phyloP scores from a whole-genome alignment of 2,113 vertebrate genomes.

The Gasterosteus nipponicus region DNA sequence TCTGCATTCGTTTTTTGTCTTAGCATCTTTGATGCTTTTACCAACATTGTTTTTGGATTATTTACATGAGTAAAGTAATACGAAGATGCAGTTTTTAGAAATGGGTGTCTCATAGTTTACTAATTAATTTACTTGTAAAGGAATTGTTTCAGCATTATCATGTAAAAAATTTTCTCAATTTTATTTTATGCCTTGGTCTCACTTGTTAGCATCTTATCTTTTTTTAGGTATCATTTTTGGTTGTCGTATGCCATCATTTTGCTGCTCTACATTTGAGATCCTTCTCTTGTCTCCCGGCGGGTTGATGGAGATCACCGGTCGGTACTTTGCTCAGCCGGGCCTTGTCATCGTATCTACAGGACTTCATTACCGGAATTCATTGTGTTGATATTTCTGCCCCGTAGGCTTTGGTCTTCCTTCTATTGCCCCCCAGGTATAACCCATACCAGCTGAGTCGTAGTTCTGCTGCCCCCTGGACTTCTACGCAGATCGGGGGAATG shows the following conservation, averaged over 20 bases:
- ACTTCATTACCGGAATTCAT: not conserved
- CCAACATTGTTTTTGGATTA: not conserved
- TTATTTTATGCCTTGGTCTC: not conserved
- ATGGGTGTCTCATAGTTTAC: not conserved
- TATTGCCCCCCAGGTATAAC: not conserved
- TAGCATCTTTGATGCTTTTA: not conserved
- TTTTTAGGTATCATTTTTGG: not conserved
- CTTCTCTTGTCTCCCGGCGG: not conserved
- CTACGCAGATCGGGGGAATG: too few relatives aligned
- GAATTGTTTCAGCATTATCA: not conserved
- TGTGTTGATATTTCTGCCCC: not conserved
- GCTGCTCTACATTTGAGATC: not conserved
- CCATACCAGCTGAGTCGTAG: not conserved
- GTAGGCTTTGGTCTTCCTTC: not conserved
- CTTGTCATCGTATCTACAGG: too few relatives aligned
- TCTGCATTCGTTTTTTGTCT: not conserved
- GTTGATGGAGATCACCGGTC: not conserved
- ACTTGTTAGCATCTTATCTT: not conserved
- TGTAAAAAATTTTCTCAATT: not conserved
- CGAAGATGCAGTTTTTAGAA: not conserved
- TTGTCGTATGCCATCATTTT: not conserved
- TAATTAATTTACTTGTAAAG: not conserved
- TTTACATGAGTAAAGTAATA: not conserved
- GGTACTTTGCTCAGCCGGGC: slow-evolving; percentile 1
- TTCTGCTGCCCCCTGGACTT: too few relatives aligned